Base-by-base conservation (phyloP, 2,113 vertebrate genomes). In the Colossoma macropomum region DNA sequence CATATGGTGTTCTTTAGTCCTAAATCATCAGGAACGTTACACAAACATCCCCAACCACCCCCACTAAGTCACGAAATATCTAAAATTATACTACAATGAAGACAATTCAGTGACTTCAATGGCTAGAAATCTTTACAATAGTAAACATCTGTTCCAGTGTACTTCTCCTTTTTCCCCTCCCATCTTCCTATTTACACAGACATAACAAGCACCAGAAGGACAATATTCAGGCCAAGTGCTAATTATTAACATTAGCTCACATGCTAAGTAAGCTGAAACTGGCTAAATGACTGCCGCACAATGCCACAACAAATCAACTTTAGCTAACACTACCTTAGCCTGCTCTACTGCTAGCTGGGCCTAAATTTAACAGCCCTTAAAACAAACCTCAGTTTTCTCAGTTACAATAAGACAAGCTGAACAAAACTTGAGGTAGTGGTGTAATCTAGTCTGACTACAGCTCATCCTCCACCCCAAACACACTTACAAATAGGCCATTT, bases 1-100 rank as follows among this genome's bases (percentile, higher is more conserved):
- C 45, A 73, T 56, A 66, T 79, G 76, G 17, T n/a, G 38, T 73
- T 27, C 9, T 34, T 77, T 54, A 23, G 41, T 81, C 23, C 79
- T 32, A 60, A 76, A 76, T 11, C 19, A 38, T 41, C 52, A 32
- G 48, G 52, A 52, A 52, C 17, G 2, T 17, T 25, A 32, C 17
- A 30, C 4, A 66, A 8, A 28, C 41, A 45, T 9, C 41, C 63
- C 25, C 63, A 32, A 32, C 3, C 63, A 66, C 25, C 78, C 32
- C 23, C 11, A 8, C 50, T 56, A 56, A 56, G 19, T 56, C 21
- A 56, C 21, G 6, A 7, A 23, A 15, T 8, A 15, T 56, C 54
- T 52, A 56, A 21, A 56, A 56, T 56, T 56, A 21, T 23, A 56
- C 2, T 52, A 52, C 50, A 52, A 52, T 52, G 16, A 45, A 17